Evolutionary conservation across 2,797 vertebrate species (phyloP).

Genomic region (Sorex maritimensis): DNA sequence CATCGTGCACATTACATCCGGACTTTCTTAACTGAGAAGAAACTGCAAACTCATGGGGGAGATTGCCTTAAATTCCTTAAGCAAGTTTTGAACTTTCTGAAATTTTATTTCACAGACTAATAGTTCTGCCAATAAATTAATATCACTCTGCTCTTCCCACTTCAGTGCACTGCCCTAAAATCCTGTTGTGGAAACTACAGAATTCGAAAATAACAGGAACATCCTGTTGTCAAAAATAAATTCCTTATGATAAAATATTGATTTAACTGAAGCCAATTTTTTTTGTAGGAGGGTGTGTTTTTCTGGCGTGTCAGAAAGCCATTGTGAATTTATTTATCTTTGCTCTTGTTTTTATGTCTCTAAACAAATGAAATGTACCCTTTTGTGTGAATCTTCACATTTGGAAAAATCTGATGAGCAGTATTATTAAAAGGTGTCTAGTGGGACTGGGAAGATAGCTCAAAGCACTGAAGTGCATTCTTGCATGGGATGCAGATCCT

Average conservation of each 20-base stretch:
- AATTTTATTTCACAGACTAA: conserved; percentile 62
- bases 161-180: conserved; percentile 65
- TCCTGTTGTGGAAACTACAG: conserved; percentile 83
- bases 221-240: conserved; percentile 88
- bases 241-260: conserved; percentile 84
- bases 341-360: background rate
- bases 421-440: conserved; percentile 31
- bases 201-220: conserved; percentile 86
- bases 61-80: background rate
- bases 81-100: conserved; percentile 6
- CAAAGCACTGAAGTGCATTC: no score
- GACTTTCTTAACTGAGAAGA: conserved; percentile 36
- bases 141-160: conserved; percentile 32
- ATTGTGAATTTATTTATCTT: background rate
- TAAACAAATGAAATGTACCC: background rate
- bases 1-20: background rate
- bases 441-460: background rate
- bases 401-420: background rate
- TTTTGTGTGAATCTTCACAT: conserved; percentile 43
- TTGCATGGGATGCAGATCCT: no score
- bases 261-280: conserved; percentile 56
- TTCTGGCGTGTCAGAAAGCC: background rate
- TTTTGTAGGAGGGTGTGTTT: background rate
- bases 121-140: conserved; percentile 54
- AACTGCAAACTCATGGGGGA: background rate